Evolutionary conservation across 2,888 invertebrate genomes (phyloP).

Genomic region (Drosophila affinis): DNA sequence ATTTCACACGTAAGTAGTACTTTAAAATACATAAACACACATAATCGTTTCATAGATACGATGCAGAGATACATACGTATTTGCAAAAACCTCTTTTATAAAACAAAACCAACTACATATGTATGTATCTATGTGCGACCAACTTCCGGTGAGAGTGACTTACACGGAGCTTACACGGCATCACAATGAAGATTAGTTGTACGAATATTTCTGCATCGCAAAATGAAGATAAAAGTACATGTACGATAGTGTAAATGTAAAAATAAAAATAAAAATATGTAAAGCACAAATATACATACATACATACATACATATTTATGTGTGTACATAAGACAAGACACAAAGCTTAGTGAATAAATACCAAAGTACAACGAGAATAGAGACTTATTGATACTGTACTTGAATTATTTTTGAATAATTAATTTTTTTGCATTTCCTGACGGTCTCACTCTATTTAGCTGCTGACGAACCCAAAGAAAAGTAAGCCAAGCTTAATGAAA

Average conservation of each 20-base stretch:
- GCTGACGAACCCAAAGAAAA: conserved; percentile 97
- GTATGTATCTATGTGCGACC: no score
- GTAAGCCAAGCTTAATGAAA: conserved; percentile 86
- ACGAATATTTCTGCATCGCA: neutral
- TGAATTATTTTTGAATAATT: neutral
- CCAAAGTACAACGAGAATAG: neutral
- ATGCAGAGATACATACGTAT: neutral
- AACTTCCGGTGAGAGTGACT: no score
- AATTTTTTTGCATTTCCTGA: conserved; percentile 24
- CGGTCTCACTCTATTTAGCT: conserved; percentile 85
- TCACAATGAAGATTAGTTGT: neutral
- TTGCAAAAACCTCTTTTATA: no score
- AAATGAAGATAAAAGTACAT: neutral
- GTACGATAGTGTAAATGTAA: no score
- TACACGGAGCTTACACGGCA: no score
- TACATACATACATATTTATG: no score
- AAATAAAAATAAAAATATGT: no score
- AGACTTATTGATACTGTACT: neutral
- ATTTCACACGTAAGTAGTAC: conserved; percentile 97
- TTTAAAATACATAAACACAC: neutral
- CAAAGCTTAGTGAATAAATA: neutral
- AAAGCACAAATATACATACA: no score
- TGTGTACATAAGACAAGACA: no score
- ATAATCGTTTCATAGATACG: neutral
- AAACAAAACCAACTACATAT: no score